Percentiles rank a stretch among this genome's conserved stretches.
phyloP scores from a whole-genome alignment of 2,888 invertebrate genomes.

The Ischnus inquisitorius region DNA sequence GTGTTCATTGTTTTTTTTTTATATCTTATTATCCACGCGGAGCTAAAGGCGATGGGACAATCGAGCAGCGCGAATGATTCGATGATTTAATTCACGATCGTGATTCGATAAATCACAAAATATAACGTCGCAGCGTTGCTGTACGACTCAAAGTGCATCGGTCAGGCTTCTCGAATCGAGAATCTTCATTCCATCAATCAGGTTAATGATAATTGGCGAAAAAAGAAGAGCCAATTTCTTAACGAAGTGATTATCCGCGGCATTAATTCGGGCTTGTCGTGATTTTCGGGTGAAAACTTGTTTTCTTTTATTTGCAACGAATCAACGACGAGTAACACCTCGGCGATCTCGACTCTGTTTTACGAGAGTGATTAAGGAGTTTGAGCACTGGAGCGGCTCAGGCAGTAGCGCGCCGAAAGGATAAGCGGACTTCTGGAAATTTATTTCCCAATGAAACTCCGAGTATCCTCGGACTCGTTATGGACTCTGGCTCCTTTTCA shows the following conservation, averaged over 20 bases:
- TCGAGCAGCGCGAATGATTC: too few species aligned
- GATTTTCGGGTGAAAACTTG: not conserved
- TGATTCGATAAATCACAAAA: too few species aligned
- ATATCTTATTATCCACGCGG: too few species aligned
- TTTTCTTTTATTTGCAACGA: not conserved
- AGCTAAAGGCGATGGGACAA: too few species aligned
- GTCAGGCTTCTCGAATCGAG: too few species aligned
- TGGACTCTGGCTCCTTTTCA: not conserved
- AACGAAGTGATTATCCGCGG: not conserved
- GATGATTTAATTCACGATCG: too few species aligned
- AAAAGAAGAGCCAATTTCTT: not conserved
- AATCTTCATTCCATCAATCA: too few species aligned
- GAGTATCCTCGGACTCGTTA: not conserved
- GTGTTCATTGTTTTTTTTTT: too few species aligned
- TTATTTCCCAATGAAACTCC: slow-evolving; percentile 48
- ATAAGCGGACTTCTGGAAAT: slow-evolving; percentile 31
- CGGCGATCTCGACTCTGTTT: slow-evolving; percentile 6
- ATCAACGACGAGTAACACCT: not conserved
- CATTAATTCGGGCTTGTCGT: not conserved
- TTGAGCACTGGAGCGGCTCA: not conserved
- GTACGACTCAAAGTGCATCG: too few species aligned
- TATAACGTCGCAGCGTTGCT: too few species aligned
- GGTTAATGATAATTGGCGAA: not conserved
- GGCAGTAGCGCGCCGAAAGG: not conserved
- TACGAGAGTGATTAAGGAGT: slow-evolving; percentile 29